Evolutionary conservation across 2,797 vertebrate species (phyloP).

Genomic region (Lacerta bilineata): DNA sequence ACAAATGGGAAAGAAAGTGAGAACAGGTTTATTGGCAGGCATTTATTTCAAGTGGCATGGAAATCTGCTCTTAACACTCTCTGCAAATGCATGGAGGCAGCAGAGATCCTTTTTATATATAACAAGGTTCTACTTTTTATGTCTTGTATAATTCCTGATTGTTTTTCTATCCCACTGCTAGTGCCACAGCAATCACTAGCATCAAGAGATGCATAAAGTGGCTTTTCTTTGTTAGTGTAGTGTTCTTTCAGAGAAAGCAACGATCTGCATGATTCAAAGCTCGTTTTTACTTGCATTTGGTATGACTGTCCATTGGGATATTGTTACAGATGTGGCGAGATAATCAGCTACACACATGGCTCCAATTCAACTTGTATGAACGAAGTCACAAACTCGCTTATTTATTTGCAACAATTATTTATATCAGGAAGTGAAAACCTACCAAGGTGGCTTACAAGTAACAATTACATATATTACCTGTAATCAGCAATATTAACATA

Average conservation of each 20-base stretch:
- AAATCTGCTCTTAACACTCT: conserved; percentile 45
- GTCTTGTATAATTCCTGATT: conserved; percentile 49
- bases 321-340: background rate
- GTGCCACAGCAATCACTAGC: conserved; percentile 24
- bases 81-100: conserved; percentile 29
- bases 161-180: conserved; percentile 31
- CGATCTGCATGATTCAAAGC: conserved; percentile 15
- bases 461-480: too few relatives aligned
- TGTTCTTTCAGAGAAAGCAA: conserved; percentile 28
- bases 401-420: too few relatives aligned
- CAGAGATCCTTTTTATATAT: conserved; percentile 23
- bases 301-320: conserved; percentile 23
- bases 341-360: conserved; percentile 22
- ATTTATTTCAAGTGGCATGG: conserved; percentile 56
- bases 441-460: too few relatives aligned
- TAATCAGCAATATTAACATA: too few relatives aligned
- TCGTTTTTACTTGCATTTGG: background rate
- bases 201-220: conserved; percentile 15
- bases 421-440: too few relatives aligned
- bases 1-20: conserved; percentile 43
- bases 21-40: conserved; percentile 57
- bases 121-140: conserved; percentile 46
- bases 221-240: background rate
- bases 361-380: background rate
- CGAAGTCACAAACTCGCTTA: background rate